phyloP scores from a whole-genome alignment of 2,797 vertebrate genomes.

The Neopelma chrysocephalum region DNA sequence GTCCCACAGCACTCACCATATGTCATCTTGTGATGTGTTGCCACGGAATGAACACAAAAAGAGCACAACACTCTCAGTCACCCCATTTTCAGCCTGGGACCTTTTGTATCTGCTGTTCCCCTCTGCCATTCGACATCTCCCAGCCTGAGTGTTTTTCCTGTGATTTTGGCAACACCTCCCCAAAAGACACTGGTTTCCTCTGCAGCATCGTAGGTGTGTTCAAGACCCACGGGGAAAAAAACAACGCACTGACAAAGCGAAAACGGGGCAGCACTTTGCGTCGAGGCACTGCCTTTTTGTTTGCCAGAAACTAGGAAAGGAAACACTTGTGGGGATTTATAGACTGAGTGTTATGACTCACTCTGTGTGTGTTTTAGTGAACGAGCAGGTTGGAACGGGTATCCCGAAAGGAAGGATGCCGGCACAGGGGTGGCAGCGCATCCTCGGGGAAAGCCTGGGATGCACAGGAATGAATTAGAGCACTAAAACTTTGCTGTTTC shows the following conservation, averaged over 20 bases:
- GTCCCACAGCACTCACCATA: accelerated
- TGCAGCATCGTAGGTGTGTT: not conserved
- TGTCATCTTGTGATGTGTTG: not conserved
- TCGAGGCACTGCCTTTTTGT: not conserved
- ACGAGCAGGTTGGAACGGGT: not conserved
- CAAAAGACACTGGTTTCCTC: not conserved
- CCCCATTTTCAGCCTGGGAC: not conserved
- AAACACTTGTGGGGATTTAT: not conserved
- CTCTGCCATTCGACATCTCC: not conserved
- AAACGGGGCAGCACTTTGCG: not conserved
- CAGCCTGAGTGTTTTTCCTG: not conserved
- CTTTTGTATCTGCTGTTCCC: not conserved
- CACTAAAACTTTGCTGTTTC: not conserved
- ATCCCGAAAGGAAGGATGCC: not conserved
- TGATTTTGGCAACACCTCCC: not conserved
- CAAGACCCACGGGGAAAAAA: not conserved
- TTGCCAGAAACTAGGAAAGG: not conserved
- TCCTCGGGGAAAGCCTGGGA: not conserved
- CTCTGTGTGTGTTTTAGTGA: not conserved
- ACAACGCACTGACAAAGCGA: accelerated
- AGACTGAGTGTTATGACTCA: not conserved
- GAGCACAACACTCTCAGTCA: not conserved
- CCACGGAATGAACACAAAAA: not conserved
- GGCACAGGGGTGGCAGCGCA: not conserved
- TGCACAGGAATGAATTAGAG: not conserved